Evolutionary conservation across 2,888 invertebrate species (phyloP).

Genomic region (Lissocephala sabroskyi): DNA sequence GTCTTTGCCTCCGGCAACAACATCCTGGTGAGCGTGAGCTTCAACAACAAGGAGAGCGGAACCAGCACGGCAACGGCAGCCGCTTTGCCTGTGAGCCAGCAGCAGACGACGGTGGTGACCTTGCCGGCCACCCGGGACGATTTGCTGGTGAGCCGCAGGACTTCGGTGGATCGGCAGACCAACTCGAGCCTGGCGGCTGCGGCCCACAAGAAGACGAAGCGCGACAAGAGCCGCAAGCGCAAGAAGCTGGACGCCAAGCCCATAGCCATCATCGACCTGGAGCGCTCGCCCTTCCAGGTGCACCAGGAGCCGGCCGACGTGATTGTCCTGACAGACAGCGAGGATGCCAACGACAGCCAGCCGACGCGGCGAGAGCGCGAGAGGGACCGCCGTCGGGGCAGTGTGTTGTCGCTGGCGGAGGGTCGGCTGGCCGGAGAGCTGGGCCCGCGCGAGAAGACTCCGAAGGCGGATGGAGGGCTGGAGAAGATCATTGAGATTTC

Average conservation of each 20-base stretch:
- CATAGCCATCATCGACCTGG: conserved; percentile 88
- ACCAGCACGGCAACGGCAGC: conserved; percentile 11
- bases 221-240: conserved; percentile 69
- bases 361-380: conserved; percentile 26
- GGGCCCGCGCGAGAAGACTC: conserved; percentile 63
- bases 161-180: conserved; percentile 51
- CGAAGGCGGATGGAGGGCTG: conserved; percentile 46
- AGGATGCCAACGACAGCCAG: conserved; percentile 73
- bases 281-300: conserved; percentile 88
- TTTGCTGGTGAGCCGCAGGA: conserved; percentile 55
- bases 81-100: too few relatives aligned
- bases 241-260: conserved; percentile 77
- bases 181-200: conserved; percentile 17
- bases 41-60: conserved; percentile 77
- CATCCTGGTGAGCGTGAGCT: conserved; percentile 93
- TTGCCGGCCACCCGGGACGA: conserved; percentile 69
- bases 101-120: conserved; percentile 71
- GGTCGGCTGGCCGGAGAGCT: conserved; percentile 46
- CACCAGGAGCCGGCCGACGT: conserved; percentile 86
- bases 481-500: conserved; percentile 69
- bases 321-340: conserved; percentile 88
- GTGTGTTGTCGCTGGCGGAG: conserved; percentile 29
- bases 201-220: conserved; percentile 50
- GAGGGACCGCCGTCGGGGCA: conserved; percentile 29
- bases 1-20: conserved; percentile 95